Percentiles rank a stretch among this genome's conserved stretches.
phyloP scores from a whole-genome alignment of 2,113 vertebrate species.

The Xenopus borealis region DNA sequence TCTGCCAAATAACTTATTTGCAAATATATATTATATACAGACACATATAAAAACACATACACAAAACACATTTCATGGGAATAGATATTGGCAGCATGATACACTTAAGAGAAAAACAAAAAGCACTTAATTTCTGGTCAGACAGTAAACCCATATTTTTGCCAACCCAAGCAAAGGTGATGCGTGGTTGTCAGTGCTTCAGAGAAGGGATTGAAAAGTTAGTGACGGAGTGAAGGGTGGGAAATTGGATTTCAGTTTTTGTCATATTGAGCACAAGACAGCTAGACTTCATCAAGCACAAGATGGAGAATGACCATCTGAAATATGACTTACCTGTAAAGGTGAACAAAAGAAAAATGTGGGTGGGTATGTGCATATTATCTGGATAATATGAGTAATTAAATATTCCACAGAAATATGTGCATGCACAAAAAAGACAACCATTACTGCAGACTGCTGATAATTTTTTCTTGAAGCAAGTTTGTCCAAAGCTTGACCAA shows the following conservation, averaged over 20 bases:
- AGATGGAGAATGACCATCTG: conserved; percentile 28
- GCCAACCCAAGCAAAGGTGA: conserved; percentile 26
- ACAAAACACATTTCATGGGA: too few relatives aligned
- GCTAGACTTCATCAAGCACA: conserved; percentile 35
- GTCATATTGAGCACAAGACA: conserved; percentile 37
- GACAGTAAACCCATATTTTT: conserved; percentile 7
- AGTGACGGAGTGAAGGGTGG: conserved; percentile 44
- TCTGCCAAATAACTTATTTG: too few relatives aligned
- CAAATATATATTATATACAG: too few relatives aligned
- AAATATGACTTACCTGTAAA: conserved; percentile 40
- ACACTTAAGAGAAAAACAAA: too few relatives aligned
- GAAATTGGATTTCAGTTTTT: conserved; percentile 45
- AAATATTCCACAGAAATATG: conserved; percentile 4
- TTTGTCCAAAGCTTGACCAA: too few relatives aligned
- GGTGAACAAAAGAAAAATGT: conserved; percentile 35
- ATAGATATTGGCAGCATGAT: too few relatives aligned
- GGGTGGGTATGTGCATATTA: conserved; percentile 3
- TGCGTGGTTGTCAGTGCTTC: conserved; percentile 38
- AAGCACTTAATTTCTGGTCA: too few relatives aligned
- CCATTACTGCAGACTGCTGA: too few relatives aligned
- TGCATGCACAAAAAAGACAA: not conserved
- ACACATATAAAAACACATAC: too few relatives aligned
- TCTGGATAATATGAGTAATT: not conserved
- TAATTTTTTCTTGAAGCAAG: not conserved
- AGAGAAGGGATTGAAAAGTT: conserved; percentile 38